Base-by-base conservation (phyloP, 2,113 vertebrate genomes). In the Dasyprocta punctata region DNA sequence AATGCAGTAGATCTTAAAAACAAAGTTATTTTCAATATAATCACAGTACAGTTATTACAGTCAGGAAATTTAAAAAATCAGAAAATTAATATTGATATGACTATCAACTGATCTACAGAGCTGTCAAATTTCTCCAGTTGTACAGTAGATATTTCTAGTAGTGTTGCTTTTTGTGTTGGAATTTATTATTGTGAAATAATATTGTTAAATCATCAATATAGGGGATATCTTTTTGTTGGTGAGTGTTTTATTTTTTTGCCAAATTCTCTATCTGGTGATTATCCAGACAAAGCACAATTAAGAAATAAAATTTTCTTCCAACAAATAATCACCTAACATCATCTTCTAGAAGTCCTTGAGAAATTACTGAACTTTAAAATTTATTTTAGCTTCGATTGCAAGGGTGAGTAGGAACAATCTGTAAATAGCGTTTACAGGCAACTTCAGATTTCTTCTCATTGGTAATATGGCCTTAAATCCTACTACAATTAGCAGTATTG, bases 271-370 rank as follows among this genome's bases (percentile, higher is more conserved):
- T 95, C 52, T 96, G 77, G 30, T 96, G 65, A 96, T 96, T 97
- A 96, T 86, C 67, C 61, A 97, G 69, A 78, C 41, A 96, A 95
- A 97, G 69, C 58, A 92, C 67, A 94, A 89, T 97, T 86, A 94
- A 44, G 49, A 97, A 97, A 96, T 94, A 97, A 89, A 96, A 96
- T 95, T 41, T 96, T 97, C 71, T 94, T 95, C 73, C 30, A 97
- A 80, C 47, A 96, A 44, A 77, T 96, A 97, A 96, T 94, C 36
- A 56, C 56, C 54, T 88, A 94, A 91, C 38, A 82, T 86, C 61
- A 96, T 94, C 54, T 97, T 96, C 19, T 30, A 91, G 67, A 96
- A 93, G 80, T 95, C 96, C 83, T 98, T 92, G 47, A 71, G 83
- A 47, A 41, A 54, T 97, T 92, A 92, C 82, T 97, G 71, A 97